Base-by-base conservation (phyloP, 53 echinoderm and acorn worm genomes). In the Stichopus horrens region DNA sequence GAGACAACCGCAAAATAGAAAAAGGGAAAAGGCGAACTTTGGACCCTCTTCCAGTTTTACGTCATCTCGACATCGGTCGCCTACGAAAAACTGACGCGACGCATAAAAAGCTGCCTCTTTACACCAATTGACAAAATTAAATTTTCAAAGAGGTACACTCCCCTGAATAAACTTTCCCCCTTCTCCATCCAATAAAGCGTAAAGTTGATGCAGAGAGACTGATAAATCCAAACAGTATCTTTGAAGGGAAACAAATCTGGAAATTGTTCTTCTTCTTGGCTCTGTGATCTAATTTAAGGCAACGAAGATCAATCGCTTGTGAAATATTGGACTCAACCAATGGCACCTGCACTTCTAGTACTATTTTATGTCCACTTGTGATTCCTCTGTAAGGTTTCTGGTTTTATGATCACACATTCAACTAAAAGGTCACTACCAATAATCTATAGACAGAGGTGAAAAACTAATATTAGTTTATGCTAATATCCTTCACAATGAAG, bases 371-470 rank as follows among this genome's bases (percentile, higher is more conserved):
- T 37, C 37, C 37, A 37, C 37, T 37, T 37, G 37, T 37, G 37
- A 37, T 37, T 37, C 37, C 37, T 37, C 37, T 37, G 37, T 37
- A 37, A 37, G 37, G 37, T 1, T 37, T 37, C 37, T 37, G 63
- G 10, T 63, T 63, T 18, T 71, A 71, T 71, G 71, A 71, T 20
- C 71, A 71, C 71, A 6, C 10, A 63, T 7, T 13, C 63, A 13
- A 10, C 55, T 53, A 37, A 79, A 79, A 79, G 79, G 79, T 79
- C 79, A 79, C 54, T 79, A n/a, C 20, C 79, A 79, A 78, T 7
- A 19, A 18, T 8, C 18, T 55, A 54, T 18, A 54, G 51, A 13
- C 16, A 53, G 52, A 16, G 53, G 79, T 79, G 19, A 53, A 79
- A 53, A 79, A 18, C 55, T 52, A 79, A 79, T 79, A 79, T 79